phyloP scores from a whole-genome alignment of 1,140 invertebrate species.

The Cylas formicarius region DNA sequence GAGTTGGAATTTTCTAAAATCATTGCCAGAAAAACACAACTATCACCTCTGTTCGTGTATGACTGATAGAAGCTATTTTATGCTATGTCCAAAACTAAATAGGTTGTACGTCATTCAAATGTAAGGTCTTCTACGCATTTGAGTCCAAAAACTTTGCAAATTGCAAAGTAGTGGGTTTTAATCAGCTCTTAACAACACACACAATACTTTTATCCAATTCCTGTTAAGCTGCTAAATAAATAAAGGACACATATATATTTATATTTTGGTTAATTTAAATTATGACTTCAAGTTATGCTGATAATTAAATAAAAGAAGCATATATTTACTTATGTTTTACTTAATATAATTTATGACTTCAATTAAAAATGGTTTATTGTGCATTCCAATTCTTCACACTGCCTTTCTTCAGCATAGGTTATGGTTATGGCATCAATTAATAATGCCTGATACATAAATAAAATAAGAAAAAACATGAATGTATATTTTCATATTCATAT shows the following conservation, averaged over 20 bases:
- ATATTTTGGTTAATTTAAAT: background rate
- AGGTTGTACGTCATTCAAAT: no score
- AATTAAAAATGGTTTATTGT: no score
- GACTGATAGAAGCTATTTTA: no score
- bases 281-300: background rate
- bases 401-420: background rate
- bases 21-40: background rate
- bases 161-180: background rate
- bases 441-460: background rate
- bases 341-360: no score
- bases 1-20: slow-evolving; percentile 45
- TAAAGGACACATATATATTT: background rate
- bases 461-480: background rate
- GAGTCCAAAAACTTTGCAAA: background rate
- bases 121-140: no score
- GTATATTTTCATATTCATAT: background rate
- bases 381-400: background rate
- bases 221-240: background rate
- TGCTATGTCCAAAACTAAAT: no score
- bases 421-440: background rate
- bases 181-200: background rate
- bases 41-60: no score
- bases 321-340: background rate
- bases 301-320: background rate
- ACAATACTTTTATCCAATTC: background rate